phyloP scores from a whole-genome alignment of 2,797 vertebrate genomes.

The Alauda arvensis region DNA sequence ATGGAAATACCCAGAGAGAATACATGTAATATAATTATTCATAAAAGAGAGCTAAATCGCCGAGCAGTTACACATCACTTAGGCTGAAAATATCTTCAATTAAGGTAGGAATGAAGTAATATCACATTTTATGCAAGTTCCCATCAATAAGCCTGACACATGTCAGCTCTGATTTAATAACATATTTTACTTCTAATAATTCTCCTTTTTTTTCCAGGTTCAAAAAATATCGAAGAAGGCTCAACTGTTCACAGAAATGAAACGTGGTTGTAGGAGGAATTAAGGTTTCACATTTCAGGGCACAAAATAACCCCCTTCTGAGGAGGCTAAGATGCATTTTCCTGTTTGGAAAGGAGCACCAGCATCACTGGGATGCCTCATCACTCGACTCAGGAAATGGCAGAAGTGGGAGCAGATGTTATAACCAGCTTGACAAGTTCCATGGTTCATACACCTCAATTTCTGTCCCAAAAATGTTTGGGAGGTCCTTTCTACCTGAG shows the following conservation, averaged over 20 bases:
- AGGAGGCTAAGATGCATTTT: not conserved
- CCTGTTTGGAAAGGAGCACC: not conserved
- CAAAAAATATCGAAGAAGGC: constrained; percentile 7
- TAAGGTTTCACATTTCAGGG: not conserved
- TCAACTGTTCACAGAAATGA: constrained; percentile 7
- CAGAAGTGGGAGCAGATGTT: not conserved
- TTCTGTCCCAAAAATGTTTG: not conserved
- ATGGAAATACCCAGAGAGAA: constrained; percentile 40
- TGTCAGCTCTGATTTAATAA: constrained; percentile 60
- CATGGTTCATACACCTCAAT: not conserved
- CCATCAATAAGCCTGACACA: constrained; percentile 59
- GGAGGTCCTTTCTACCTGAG: not conserved
- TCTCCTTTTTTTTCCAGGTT: not conserved
- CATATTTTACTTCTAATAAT: constrained; percentile 55
- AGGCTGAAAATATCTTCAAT: constrained; percentile 65
- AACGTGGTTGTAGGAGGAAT: not conserved
- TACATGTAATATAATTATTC: constrained; percentile 50
- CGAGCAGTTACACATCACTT: constrained; percentile 55
- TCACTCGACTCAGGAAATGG: not conserved
- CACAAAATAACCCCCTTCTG: not conserved
- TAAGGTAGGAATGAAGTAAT: constrained; percentile 61
- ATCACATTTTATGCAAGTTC: constrained; percentile 58
- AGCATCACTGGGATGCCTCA: not conserved
- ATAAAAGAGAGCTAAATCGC: constrained; percentile 40
- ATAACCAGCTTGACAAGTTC: not conserved